These are phyloP conservation scores for Agrypnus murinus DNA, from an alignment of 2,888 invertebrate species.

Conservation along the genomic window DNA sequence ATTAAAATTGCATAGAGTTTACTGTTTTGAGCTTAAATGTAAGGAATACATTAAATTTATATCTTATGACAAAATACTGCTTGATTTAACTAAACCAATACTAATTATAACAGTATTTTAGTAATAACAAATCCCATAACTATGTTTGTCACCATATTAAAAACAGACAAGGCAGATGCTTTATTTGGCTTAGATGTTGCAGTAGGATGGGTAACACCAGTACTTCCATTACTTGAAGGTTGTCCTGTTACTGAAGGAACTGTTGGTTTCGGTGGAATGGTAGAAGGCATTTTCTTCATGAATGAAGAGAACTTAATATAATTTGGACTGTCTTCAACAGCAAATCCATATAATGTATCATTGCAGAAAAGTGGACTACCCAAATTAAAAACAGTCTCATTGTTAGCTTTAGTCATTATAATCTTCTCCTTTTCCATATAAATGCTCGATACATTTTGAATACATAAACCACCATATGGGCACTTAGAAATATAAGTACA, in stretches of 20 bases:
- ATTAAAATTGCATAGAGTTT: no score
- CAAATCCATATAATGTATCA: constrained; percentile 48
- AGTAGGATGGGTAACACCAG: neutral
- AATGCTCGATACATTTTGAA: constrained; percentile 28
- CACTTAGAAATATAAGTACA: constrained; percentile 45
- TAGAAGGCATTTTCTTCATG: neutral
- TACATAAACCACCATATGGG: constrained; percentile 19
- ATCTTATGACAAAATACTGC: no score
- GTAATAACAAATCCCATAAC: neutral
- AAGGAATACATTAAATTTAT: no score
- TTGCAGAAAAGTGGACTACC: constrained; percentile 55
- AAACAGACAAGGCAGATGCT: no score
- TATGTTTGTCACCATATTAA: neutral
- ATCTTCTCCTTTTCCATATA: constrained; percentile 23
- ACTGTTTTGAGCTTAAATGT: no score
- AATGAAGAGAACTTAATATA: constrained; percentile 51
- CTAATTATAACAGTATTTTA: neutral
- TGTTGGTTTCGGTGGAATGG: neutral
- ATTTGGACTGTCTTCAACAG: constrained; percentile 34
- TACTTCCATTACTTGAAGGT: neutral
- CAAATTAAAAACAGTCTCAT: constrained; percentile 39
- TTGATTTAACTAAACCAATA: no score
- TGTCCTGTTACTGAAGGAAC: neutral
- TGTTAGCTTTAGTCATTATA: constrained; percentile 19
- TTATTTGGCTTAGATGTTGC: neutral